A percentile compares a stretch with the other conserved stretches of the same genome.
phyloP scores from a whole-genome alignment of 2,113 vertebrate genomes.

The Ctenodactylus gundi region DNA sequence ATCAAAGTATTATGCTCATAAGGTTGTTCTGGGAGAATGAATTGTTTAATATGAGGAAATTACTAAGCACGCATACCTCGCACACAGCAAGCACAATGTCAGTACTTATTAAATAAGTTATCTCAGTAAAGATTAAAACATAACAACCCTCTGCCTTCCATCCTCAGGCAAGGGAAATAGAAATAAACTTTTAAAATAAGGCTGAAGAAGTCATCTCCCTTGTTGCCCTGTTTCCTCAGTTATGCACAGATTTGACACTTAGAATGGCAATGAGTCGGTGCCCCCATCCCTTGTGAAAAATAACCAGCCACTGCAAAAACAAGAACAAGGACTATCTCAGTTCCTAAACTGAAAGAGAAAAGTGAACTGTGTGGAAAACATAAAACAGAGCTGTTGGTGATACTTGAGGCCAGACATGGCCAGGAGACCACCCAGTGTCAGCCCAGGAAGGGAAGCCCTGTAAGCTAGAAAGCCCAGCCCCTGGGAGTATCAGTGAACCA shows the following conservation, averaged over 20 bases:
- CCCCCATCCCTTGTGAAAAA: constrained; percentile 8
- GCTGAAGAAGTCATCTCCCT: background rate
- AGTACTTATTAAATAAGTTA: background rate
- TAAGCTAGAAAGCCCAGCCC: background rate
- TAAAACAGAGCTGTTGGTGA: constrained; percentile 42
- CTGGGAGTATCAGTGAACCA: background rate
- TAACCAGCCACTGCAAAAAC: background rate
- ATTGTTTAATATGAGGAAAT: background rate
- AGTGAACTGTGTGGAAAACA: constrained; percentile 32
- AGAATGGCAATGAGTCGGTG: background rate
- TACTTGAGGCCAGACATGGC: background rate
- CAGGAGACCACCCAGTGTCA: constrained; percentile 21
- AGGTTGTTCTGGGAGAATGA: background rate
- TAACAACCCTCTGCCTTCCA: background rate
- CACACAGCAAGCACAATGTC: background rate
- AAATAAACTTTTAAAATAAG: background rate
- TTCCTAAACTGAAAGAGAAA: background rate
- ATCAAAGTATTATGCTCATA: background rate
- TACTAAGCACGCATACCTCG: background rate
- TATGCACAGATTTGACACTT: background rate
- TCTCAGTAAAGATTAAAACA: background rate
- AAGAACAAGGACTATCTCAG: background rate
- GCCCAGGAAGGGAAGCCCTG: background rate
- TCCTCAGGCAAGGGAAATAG: background rate
- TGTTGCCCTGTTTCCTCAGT: background rate